Evolutionary conservation across 1,140 invertebrate genomes (phyloP), one percentile per base, ranked within the genome.

Genomic region (Tetragnatha versicolor): DNA sequence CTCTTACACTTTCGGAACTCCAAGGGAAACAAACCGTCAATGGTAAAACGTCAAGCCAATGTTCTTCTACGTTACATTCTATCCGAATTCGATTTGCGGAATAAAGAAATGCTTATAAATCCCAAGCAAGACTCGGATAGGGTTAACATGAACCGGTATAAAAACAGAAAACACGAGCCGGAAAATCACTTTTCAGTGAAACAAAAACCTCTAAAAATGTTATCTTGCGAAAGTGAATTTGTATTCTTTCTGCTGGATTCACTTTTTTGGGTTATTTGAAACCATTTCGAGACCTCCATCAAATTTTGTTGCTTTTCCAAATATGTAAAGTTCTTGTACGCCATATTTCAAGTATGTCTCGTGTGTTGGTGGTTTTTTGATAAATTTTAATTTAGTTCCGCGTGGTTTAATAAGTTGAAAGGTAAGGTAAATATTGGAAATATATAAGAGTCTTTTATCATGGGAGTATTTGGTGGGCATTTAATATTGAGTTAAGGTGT

Each of bases 181-280:
- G 49, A 9, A 37, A 70, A 39, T 55, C 47, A 35, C 51, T 55
- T 70, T 55, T 47, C 31, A 53, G 27, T 37, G 68, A 39, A 70
- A 37, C 31, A 70, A 70, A 55, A 70, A 53, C 10, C 12, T 37
- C 31, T 31, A 55, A 55, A n/a, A 70, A 70, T 70, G 51, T 70
- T 70, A 55, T 53, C 55, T 42, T 22, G 37, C 10, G 55, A 69
- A 53, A 70, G 31, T 47, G 68, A 70, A 70, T 70, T 70, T 55
- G 68, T 70, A 70, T 70, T 70, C 68, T 55, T 68, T 49, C 27
- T 68, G 45, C 10, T 25, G 5, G 4, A 12, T 61, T 5, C 14
- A 25, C 35, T 14, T 61, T 22, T 33, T 25, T 27, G 35, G 27
- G 39, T 10, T 42, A 65, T 37, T 31, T 65, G 61, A 65, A 33